Percentiles rank a stretch among this genome's conserved stretches.
Evolutionary conservation across 2,113 vertebrate species (phyloP).

Genomic region (Tragelaphus strepsiceros): DNA sequence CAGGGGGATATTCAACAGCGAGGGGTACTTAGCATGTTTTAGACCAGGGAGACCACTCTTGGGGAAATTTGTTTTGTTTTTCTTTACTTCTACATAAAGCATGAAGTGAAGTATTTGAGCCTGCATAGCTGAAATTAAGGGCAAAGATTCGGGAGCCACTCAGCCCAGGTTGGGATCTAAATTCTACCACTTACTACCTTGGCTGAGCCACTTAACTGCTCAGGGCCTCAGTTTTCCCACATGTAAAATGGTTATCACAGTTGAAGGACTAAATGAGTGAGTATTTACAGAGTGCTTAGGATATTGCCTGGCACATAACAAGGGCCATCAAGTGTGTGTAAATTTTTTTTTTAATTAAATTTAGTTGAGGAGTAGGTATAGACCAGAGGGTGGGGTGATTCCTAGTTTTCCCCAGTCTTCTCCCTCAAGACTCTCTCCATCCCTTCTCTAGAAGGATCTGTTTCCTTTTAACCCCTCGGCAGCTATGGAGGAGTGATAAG

Average conservation of each 20-base stretch:
- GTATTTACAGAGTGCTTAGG: background rate
- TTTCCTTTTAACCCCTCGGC: background rate
- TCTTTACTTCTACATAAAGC: conserved; percentile 9
- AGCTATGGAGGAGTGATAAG: background rate
- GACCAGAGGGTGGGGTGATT: background rate
- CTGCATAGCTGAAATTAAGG: background rate
- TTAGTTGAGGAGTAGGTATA: background rate
- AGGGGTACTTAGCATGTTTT: background rate
- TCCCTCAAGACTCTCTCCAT: background rate
- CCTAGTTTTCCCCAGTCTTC: background rate
- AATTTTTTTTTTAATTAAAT: background rate
- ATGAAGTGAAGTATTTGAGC: background rate
- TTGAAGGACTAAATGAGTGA: background rate
- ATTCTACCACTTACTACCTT: background rate
- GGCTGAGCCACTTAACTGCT: background rate
- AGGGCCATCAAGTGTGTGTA: background rate
- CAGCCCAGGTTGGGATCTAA: background rate
- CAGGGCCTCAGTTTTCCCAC: background rate
- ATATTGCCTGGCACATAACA: background rate
- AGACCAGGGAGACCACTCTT: background rate
- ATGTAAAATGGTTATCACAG: background rate
- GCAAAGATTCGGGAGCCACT: background rate
- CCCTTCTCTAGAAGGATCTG: background rate
- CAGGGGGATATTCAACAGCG: background rate
- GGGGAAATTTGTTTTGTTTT: background rate